Percentiles rank a stretch among this genome's conserved stretches.
Evolutionary conservation across 2,888 invertebrate species (phyloP).

Genomic region (Allacma fusca): DNA sequence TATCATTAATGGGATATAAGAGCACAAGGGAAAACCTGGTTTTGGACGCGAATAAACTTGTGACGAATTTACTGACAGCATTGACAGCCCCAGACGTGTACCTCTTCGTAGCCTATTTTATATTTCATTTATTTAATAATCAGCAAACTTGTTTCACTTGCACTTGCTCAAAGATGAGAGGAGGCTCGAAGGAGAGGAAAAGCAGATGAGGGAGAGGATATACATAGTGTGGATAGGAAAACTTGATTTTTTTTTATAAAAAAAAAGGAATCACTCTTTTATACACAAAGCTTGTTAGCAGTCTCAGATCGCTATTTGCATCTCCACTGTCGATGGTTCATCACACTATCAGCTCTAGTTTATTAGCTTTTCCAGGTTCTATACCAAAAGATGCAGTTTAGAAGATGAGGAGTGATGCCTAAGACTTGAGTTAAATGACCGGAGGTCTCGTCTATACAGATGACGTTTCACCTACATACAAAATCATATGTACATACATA

Average conservation of each 20-base stretch:
- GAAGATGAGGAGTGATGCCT: too few relatives aligned
- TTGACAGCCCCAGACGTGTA: neutral
- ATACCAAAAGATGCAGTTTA: too few relatives aligned
- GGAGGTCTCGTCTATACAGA: too few relatives aligned
- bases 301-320: neutral
- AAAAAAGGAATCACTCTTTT: too few relatives aligned
- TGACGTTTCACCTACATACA: too few relatives aligned
- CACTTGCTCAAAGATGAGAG: neutral
- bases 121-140: slow-evolving; percentile 16
- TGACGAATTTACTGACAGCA: slow-evolving; percentile 16
- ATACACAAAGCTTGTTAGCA: neutral
- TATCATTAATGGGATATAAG: neutral
- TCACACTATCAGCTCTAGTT: slow-evolving; percentile 5
- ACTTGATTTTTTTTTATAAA: neutral
- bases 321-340: neutral
- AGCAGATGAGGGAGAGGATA: too few relatives aligned
- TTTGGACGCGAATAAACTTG: neutral
- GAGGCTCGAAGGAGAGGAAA: too few relatives aligned
- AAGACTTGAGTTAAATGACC: slow-evolving; percentile 33
- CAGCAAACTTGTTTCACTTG: slow-evolving; percentile 17
- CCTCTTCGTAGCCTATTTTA: neutral
- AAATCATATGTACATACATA: too few relatives aligned
- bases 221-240: neutral
- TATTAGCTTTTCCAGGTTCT: neutral
- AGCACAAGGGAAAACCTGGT: slow-evolving; percentile 3